A percentile compares a stretch with the other conserved stretches of the same genome.
These are phyloP conservation scores for Netelia inedita DNA, from an alignment of 2,888 invertebrate genomes.

Conservation along the genomic window DNA sequence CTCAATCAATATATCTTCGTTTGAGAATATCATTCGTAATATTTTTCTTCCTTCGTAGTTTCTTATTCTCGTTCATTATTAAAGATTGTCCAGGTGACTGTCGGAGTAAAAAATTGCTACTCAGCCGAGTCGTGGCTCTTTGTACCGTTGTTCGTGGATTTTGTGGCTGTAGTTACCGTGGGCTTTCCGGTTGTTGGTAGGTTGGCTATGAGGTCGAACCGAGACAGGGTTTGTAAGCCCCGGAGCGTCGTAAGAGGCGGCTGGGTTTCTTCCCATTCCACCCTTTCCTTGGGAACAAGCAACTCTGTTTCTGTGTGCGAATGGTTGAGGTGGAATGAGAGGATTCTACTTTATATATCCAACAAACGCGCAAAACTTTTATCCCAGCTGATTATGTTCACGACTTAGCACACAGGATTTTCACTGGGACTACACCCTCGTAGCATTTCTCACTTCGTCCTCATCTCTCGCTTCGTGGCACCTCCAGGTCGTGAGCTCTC, in stretches of 20 bases:
- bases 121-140: slow-evolving; percentile 7
- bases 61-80: slow-evolving; percentile 36
- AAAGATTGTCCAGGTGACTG: slow-evolving; percentile 34
- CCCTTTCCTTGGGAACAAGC: background rate
- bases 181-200: slow-evolving; percentile 26
- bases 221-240: slow-evolving; percentile 34
- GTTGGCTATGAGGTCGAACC: slow-evolving; percentile 11
- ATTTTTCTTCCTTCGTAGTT: slow-evolving; percentile 15
- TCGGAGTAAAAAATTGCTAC: slow-evolving; percentile 42
- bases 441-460: slow-evolving; percentile 40
- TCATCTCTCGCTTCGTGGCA: slow-evolving; percentile 37
- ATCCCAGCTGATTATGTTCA: slow-evolving; percentile 63
- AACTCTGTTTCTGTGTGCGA: background rate
- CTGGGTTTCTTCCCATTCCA: slow-evolving; percentile 8
- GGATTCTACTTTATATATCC: slow-evolving; percentile 24
- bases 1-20: slow-evolving; percentile 1
- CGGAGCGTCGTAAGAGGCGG: slow-evolving; percentile 35
- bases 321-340: background rate
- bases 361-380: slow-evolving; percentile 53
- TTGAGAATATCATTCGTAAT: background rate
- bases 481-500: background rate
- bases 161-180: slow-evolving; percentile 24
- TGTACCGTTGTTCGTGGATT: slow-evolving; percentile 33
- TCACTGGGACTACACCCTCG: slow-evolving; percentile 13
- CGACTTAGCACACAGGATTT: slow-evolving; percentile 35